Conservation (phyloP, 2,797 vertebrate genomes). For the Heliangelus exortis region DNA sequence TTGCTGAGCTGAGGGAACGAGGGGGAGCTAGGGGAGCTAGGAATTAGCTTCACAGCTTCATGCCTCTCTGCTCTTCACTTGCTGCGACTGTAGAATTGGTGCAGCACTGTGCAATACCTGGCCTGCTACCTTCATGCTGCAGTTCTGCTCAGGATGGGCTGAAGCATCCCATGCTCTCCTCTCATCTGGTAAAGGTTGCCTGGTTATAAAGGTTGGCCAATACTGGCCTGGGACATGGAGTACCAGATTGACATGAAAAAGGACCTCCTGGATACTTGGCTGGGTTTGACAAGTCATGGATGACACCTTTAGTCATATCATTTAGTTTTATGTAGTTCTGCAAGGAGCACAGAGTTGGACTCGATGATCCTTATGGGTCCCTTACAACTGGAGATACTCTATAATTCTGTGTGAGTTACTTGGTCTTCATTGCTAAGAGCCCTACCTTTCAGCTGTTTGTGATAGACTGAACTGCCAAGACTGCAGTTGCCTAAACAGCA, state of each 20-base stretch:
- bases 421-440: background rate
- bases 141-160: background rate
- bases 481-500: background rate
- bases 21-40: background rate
- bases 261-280: background rate
- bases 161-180: background rate
- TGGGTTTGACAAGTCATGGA: background rate
- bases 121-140: background rate
- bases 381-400: background rate
- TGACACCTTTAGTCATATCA: accelerated
- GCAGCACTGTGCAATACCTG: background rate
- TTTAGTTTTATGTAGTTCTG: background rate
- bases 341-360: background rate
- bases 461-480: no score
- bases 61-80: background rate
- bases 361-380: background rate
- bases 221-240: background rate
- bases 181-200: background rate
- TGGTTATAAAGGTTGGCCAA: background rate
- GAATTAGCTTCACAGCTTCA: background rate
- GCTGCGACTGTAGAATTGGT: background rate
- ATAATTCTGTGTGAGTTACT: background rate
- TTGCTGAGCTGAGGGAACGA: background rate
- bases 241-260: background rate
- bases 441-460: background rate